Conservation (phyloP, 2,888 invertebrate species). For the Dicyrtomina minuta region DNA sequence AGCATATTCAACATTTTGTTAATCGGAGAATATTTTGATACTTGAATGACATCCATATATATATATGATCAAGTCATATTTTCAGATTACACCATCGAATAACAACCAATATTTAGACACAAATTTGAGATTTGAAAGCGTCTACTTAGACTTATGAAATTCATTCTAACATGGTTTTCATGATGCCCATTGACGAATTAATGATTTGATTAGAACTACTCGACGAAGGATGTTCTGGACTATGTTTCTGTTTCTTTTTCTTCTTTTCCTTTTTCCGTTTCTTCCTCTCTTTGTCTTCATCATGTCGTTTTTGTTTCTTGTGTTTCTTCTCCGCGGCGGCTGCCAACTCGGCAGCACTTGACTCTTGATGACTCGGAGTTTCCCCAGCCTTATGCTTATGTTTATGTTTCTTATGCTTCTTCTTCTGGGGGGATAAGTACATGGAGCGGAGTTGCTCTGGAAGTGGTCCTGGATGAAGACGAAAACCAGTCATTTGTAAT, state of each 20-base stretch:
- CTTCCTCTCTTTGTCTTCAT: slow-evolving; percentile 89
- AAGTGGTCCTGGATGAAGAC: slow-evolving; percentile 91
- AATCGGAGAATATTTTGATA: no score
- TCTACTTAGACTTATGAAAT: neutral
- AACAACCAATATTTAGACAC: neutral
- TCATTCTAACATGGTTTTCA: no score
- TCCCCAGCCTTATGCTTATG: slow-evolving; percentile 89
- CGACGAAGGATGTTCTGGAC: slow-evolving; percentile 71
- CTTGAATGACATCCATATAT: no score
- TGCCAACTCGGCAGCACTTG: slow-evolving; percentile 54
- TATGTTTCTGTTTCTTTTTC: slow-evolving; percentile 90
- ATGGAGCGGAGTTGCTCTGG: slow-evolving; percentile 94
- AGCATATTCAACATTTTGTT: no score
- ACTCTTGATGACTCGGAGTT: slow-evolving; percentile 56
- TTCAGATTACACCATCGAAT: neutral
- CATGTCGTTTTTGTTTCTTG: slow-evolving; percentile 89
- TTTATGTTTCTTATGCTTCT: slow-evolving; percentile 73
- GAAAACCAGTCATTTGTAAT: slow-evolving; percentile 86
- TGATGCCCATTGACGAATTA: slow-evolving; percentile 10
- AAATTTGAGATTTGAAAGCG: neutral
- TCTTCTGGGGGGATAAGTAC: slow-evolving; percentile 86
- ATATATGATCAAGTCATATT: neutral
- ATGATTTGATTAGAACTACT: slow-evolving; percentile 17
- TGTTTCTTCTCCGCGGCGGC: slow-evolving; percentile 93
- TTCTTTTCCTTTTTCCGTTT: slow-evolving; percentile 95